A percentile compares a stretch with the other conserved stretches of the same genome.
phyloP scores from a whole-genome alignment of 2,888 invertebrate genomes.

The Sminthurides aquaticus region DNA sequence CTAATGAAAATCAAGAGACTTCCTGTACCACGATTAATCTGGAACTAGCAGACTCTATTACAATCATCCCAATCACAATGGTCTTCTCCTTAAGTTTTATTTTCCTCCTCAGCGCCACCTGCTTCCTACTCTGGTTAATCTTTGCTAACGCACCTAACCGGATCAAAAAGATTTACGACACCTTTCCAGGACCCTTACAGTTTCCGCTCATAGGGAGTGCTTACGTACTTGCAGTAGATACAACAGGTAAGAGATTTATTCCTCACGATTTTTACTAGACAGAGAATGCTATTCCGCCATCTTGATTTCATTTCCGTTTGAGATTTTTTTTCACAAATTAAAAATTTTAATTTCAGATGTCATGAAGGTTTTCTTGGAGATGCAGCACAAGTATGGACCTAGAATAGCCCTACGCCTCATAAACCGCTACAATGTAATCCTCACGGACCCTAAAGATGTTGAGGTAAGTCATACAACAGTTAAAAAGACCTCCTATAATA shows the following conservation, averaged over 20 bases:
- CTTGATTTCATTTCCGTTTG: not conserved
- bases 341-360: not conserved
- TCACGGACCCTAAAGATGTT: not conserved
- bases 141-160: too few species aligned
- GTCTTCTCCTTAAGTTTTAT: too few species aligned
- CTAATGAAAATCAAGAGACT: too few species aligned
- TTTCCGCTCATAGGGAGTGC: not conserved
- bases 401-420: not conserved
- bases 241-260: not conserved
- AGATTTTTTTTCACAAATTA: not conserved
- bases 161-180: not conserved
- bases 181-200: not conserved
- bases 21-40: too few species aligned
- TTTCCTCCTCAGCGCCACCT: too few species aligned
- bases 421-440: not conserved
- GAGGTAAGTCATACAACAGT: not conserved
- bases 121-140: too few species aligned
- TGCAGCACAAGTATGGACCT: not conserved
- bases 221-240: not conserved
- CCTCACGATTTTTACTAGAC: too few species aligned
- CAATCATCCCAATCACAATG: too few species aligned
- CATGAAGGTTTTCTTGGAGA: not conserved
- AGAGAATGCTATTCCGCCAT: too few species aligned
- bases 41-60: too few species aligned
- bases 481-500: not conserved